Percentiles rank a stretch among this genome's conserved stretches.
phyloP scores from a whole-genome alignment of 2,113 vertebrate genomes.

The Phylloscopus trochiloides region DNA sequence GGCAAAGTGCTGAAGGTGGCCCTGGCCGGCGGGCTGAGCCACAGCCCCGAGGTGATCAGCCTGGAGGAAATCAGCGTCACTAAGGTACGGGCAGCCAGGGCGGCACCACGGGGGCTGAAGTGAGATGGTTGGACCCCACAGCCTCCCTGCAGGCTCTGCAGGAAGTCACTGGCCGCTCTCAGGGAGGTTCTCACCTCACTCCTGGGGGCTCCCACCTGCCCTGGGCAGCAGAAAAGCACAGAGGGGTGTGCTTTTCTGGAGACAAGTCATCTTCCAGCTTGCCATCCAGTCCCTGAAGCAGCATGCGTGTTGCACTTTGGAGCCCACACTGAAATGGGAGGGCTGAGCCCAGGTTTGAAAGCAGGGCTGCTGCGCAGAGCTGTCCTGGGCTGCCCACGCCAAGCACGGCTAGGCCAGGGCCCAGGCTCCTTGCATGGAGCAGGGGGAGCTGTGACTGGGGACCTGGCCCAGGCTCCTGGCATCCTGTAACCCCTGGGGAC shows the following conservation, averaged over 20 bases:
- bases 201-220: background rate
- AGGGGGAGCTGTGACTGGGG: background rate
- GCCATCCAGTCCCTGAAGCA: background rate
- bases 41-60: constrained; percentile 72
- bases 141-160: background rate
- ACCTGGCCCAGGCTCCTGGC: background rate
- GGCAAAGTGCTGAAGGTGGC: constrained; percentile 82
- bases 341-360: background rate
- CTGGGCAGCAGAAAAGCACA: accelerated
- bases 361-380: background rate
- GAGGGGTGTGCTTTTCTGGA: background rate
- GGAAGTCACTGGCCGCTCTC: background rate
- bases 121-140: accelerated
- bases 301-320: accelerated
- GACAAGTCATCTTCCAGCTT: background rate
- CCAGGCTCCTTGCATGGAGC: background rate
- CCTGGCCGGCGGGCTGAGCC: constrained; percentile 65
- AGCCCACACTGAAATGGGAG: background rate
- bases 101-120: background rate
- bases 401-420: too few species aligned
- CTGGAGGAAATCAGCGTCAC: constrained; percentile 81
- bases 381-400: background rate
- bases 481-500: accelerated
- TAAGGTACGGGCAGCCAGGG: constrained; percentile 61
- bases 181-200: accelerated